phyloP scores from a whole-genome alignment of 2,113 vertebrate species.

The Ramphastos sulfuratus region DNA sequence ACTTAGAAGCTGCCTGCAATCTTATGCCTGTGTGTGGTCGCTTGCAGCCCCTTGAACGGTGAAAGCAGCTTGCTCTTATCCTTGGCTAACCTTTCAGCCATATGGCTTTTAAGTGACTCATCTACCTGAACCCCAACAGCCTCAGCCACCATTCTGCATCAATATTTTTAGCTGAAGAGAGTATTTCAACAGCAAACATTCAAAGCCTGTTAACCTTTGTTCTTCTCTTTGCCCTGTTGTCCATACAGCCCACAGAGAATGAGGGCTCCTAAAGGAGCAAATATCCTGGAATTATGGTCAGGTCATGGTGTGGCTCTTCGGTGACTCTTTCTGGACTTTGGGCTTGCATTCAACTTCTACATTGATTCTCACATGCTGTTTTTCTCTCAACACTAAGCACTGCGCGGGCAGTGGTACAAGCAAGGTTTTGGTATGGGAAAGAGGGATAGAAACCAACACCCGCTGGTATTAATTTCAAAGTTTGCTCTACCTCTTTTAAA shows the following conservation, averaged over 20 bases:
- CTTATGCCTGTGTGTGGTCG: accelerated
- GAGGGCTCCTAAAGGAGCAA: neutral
- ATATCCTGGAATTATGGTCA: neutral
- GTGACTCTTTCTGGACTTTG: neutral
- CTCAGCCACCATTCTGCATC: neutral
- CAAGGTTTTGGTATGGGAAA: neutral
- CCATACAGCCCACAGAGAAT: neutral
- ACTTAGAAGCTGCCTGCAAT: neutral
- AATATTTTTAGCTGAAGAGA: neutral
- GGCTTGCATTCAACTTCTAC: neutral
- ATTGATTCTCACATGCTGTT: neutral
- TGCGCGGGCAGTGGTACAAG: neutral
- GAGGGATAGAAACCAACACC: neutral
- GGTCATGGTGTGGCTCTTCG: neutral
- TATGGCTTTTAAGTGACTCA: neutral
- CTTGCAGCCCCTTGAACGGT: neutral
- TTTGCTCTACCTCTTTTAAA: slow-evolving; percentile 20
- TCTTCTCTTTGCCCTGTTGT: neutral
- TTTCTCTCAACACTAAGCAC: neutral
- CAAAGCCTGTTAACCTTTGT: accelerated
- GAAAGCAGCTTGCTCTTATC: neutral
- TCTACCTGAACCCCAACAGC: neutral
- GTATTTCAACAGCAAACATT: neutral
- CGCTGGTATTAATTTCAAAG: neutral
- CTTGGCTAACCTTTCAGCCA: neutral